Evolutionary conservation across 2,797 vertebrate genomes (phyloP).

Genomic region (Paratrypauchen microcephalus): DNA sequence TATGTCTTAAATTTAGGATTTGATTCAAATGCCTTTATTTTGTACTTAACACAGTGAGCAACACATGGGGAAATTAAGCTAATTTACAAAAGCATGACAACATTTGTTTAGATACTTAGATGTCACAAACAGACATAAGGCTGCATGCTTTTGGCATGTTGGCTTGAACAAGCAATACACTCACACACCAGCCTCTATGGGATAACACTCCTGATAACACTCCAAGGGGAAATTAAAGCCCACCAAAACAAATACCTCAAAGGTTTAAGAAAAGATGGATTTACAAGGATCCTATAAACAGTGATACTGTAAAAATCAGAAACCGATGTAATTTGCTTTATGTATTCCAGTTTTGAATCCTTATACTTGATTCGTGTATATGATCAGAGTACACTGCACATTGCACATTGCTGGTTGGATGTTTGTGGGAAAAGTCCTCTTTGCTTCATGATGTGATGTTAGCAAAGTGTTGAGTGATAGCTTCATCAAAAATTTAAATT

Average conservation of each 20-base stretch:
- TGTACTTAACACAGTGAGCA: conserved; percentile 44
- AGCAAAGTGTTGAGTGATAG: conserved; percentile 21
- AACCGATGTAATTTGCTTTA: not conserved
- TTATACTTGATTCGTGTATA: conserved; percentile 54
- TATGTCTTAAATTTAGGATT: conserved; percentile 61
- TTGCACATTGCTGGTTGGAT: conserved; percentile 43
- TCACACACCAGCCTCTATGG: conserved; percentile 43
- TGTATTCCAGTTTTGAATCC: conserved; percentile 54
- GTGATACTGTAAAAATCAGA: not conserved
- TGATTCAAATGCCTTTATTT: conserved; percentile 59
- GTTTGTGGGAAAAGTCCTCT: conserved; percentile 35
- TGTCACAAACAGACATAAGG: conserved; percentile 40
- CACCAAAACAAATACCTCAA: conserved; percentile 25
- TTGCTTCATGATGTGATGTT: conserved; percentile 22
- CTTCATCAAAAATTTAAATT: conserved; percentile 18
- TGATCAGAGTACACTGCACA: conserved; percentile 33
- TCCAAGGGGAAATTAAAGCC: conserved; percentile 15
- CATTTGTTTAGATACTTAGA: conserved; percentile 38
- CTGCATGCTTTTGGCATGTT: conserved; percentile 56
- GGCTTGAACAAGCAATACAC: conserved; percentile 45
- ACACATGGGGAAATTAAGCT: conserved; percentile 26
- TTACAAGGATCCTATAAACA: not conserved
- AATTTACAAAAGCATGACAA: conserved; percentile 47
- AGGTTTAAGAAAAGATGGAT: not conserved
- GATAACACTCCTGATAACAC: conserved; percentile 2